These are phyloP conservation scores for Octodon degus DNA, from an alignment of 2,113 vertebrate genomes.

Conservation along the genomic window DNA sequence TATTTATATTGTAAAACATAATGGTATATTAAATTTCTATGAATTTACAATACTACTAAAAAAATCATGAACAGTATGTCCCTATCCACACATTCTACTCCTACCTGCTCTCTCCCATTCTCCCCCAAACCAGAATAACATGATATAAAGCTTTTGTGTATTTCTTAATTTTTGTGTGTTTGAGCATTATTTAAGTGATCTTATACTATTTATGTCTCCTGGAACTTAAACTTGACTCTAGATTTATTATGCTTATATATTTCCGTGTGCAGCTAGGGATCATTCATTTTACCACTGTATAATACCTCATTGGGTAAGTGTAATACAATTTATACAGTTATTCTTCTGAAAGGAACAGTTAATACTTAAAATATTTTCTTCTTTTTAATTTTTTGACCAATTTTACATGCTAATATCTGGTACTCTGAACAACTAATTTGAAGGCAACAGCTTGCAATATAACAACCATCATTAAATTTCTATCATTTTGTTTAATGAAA, in stretches of 20 bases:
- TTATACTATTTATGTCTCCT: neutral
- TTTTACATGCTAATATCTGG: too few relatives aligned
- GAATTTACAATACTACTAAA: neutral
- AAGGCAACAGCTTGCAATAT: too few relatives aligned
- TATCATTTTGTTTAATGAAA: too few relatives aligned
- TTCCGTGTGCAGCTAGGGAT: neutral
- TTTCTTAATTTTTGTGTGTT: slow-evolving; percentile 6
- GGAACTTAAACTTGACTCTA: neutral
- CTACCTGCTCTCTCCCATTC: neutral
- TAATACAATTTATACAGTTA: neutral
- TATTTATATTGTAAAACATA: neutral
- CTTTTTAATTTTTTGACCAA: too few relatives aligned
- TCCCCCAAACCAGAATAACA: neutral
- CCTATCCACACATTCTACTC: neutral
- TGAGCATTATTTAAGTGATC: neutral
- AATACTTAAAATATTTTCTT: too few relatives aligned
- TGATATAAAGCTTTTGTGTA: neutral
- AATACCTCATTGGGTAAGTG: neutral
- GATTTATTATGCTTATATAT: neutral
- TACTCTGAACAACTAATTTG: too few relatives aligned
- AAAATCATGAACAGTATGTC: neutral
- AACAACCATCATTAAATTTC: too few relatives aligned
- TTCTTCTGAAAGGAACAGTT: neutral
- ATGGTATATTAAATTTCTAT: neutral
- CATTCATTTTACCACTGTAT: neutral